These are phyloP conservation scores for Parauchenoglanis punctatus DNA, from an alignment of 2,797 vertebrate genomes.

Conservation along the genomic window DNA sequence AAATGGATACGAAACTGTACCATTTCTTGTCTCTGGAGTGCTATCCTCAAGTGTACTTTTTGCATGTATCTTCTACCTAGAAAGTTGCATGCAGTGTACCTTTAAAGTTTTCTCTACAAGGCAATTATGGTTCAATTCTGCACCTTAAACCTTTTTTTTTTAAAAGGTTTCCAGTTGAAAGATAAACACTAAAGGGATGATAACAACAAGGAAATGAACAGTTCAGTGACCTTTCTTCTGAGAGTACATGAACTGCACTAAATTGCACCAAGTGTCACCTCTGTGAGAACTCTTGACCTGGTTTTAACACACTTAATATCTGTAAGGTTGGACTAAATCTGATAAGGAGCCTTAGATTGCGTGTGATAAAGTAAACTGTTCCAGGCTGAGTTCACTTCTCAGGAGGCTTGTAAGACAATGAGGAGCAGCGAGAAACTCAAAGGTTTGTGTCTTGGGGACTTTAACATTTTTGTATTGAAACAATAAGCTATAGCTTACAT, in stretches of 20 bases:
- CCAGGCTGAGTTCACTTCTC: constrained; percentile 27
- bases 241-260: constrained; percentile 2
- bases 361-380: constrained; percentile 32
- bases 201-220: constrained; percentile 1
- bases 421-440: constrained; percentile 62
- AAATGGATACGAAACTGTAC: not conserved
- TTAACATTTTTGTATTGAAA: not conserved
- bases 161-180: not conserved
- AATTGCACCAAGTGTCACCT: not conserved
- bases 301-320: constrained; percentile 7
- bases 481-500: not conserved
- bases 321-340: constrained; percentile 1
- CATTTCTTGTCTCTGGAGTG: not conserved
- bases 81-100: too few relatives aligned
- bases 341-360: constrained; percentile 45
- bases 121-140: not conserved
- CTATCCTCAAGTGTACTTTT: not conserved
- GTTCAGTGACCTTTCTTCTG: not conserved
- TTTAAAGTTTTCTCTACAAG: not conserved
- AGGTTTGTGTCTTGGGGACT: constrained; percentile 57
- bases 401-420: not conserved
- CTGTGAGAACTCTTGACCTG: constrained; percentile 11
- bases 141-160: not conserved
- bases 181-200: not conserved
- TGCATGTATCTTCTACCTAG: not conserved